A percentile compares a stretch with the other conserved stretches of the same genome.
These are phyloP conservation scores for Euthynnus affinis DNA, from an alignment of 2,797 vertebrate species.

Conservation along the genomic window DNA sequence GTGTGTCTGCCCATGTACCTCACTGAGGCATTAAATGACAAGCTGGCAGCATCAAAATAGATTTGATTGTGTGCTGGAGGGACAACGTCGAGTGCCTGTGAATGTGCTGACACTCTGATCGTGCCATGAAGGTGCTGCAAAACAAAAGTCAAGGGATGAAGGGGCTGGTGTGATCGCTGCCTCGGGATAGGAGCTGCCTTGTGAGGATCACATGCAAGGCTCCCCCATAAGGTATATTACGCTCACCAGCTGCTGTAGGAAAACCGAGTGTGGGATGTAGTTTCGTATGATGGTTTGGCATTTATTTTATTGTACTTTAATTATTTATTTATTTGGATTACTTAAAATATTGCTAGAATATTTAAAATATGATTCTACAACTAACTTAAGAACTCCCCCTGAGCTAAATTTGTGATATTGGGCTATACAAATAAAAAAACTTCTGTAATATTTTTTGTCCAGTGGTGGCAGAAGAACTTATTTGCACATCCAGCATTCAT, in stretches of 20 bases:
- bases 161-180: slow-evolving; percentile 24
- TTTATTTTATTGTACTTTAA: background rate
- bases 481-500: background rate
- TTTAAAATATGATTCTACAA: background rate
- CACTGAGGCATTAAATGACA: slow-evolving; percentile 73
- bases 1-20: slow-evolving; percentile 48
- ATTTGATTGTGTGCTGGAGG: slow-evolving; percentile 56
- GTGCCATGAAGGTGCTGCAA: slow-evolving; percentile 39
- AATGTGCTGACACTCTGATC: slow-evolving; percentile 58
- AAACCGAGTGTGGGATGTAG: slow-evolving; percentile 1
- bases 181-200: slow-evolving; percentile 32
- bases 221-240: slow-evolving; percentile 11
- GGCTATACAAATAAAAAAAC: no score
- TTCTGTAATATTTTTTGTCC: no score
- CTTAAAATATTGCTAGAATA: no score
- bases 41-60: slow-evolving; percentile 66
- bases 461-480: background rate
- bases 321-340: background rate
- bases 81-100: slow-evolving; percentile 34
- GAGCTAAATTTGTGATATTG: no score
- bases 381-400: no score
- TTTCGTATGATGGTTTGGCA: background rate
- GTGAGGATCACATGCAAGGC: slow-evolving; percentile 28
- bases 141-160: slow-evolving; percentile 45
- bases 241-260: slow-evolving; percentile 28